A percentile compares a stretch with the other conserved stretches of the same genome.
Evolutionary conservation across 2,888 invertebrate species (phyloP).

Genomic region (Agapostemon virescens): DNA sequence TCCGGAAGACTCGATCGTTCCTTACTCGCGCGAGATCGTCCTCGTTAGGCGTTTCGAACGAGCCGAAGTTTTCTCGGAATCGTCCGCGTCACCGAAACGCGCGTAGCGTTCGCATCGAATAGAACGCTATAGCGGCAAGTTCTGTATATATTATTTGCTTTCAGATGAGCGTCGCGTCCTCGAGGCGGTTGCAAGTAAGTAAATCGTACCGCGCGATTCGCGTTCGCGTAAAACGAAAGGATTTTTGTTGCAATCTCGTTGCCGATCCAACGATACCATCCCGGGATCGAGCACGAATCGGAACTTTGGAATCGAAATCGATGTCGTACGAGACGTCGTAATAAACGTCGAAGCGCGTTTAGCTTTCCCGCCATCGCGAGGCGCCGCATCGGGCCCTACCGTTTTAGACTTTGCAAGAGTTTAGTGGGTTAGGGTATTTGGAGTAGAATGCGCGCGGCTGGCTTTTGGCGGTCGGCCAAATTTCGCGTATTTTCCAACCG

Average conservation of each 20-base stretch:
- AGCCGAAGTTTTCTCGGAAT: not conserved
- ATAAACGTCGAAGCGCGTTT: not conserved
- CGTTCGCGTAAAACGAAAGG: not conserved
- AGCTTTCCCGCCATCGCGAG: not conserved
- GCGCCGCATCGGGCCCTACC: conserved; percentile 11
- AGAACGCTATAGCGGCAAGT: not conserved
- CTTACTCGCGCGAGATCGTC: not conserved
- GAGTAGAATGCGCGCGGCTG: conserved; percentile 62
- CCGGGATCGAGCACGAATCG: too few species aligned
- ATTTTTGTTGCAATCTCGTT: too few species aligned
- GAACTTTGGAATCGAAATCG: not conserved
- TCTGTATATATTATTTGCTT: not conserved
- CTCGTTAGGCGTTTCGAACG: not conserved
- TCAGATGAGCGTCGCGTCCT: not conserved
- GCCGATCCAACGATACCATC: too few species aligned
- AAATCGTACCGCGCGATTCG: too few species aligned
- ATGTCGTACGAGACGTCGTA: too few species aligned
- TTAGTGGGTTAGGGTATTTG: conserved; percentile 66
- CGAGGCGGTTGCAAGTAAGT: not conserved
- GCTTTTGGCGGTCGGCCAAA: conserved; percentile 70
- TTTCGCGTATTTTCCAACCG: conserved; percentile 70
- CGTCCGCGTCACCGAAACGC: not conserved
- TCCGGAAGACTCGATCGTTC: not conserved
- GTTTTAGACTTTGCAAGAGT: conserved; percentile 59
- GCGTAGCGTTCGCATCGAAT: too few species aligned